These are phyloP conservation scores for Cheilosia variabilis DNA, from an alignment of 2,888 invertebrate species.

Conservation along the genomic window DNA sequence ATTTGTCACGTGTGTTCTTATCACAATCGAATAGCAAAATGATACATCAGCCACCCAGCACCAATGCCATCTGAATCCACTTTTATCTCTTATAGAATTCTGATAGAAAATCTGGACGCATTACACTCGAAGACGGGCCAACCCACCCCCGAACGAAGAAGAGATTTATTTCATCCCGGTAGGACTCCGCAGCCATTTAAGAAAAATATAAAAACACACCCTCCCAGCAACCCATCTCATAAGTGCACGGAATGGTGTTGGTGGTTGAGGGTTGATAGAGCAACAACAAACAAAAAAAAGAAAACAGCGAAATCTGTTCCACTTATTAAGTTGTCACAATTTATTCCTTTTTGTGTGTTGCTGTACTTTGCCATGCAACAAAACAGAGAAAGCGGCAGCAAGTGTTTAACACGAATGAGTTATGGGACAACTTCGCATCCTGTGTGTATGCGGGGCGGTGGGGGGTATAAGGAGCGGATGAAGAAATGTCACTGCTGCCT, in stretches of 20 bases:
- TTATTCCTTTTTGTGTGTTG: conserved; percentile 66
- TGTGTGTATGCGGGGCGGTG: conserved; percentile 3
- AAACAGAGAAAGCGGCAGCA: conserved; percentile 71
- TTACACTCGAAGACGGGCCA: conserved; percentile 40
- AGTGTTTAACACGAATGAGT: conserved; percentile 77
- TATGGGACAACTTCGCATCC: conserved; percentile 74
- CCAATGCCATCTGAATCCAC: conserved; percentile 21
- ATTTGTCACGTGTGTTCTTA: conserved; percentile 76
- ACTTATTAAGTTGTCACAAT: conserved; percentile 78
- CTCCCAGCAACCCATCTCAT: conserved; percentile 48
- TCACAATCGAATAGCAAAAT: conserved; percentile 73
- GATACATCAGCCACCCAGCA: conserved; percentile 58
- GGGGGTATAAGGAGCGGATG: conserved; percentile 29
- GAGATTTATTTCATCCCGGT: conserved; percentile 69
- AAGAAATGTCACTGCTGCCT: conserved; percentile 73
- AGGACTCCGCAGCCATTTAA: conserved; percentile 70
- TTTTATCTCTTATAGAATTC: conserved; percentile 72
- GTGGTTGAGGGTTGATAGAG: conserved; percentile 26
- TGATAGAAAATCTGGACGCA: conserved; percentile 61
- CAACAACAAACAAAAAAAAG: conserved; percentile 31
- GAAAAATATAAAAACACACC: conserved; percentile 55
- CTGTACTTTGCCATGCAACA: conserved; percentile 71
- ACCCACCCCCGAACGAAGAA: conserved; percentile 30
- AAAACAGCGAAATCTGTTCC: conserved; percentile 77
- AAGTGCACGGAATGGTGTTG: conserved; percentile 29